phyloP scores from a whole-genome alignment of 2,797 vertebrate species.

The Sparus aurata region DNA sequence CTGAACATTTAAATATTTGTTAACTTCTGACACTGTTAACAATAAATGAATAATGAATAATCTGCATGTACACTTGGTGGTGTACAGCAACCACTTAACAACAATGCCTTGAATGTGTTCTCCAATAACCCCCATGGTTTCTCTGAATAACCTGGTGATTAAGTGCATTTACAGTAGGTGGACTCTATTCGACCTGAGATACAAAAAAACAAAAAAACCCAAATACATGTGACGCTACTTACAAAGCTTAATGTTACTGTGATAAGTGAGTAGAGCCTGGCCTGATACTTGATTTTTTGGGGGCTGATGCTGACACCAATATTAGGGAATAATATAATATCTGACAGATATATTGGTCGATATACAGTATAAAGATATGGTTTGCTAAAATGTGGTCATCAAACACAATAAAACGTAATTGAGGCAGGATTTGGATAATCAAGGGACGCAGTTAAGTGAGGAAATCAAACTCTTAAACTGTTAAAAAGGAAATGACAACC shows the following conservation, averaged over 20 bases:
- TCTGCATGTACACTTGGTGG: background rate
- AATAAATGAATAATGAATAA: too few relatives aligned
- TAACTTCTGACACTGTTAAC: background rate
- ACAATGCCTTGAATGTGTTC: background rate
- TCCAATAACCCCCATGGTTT: background rate
- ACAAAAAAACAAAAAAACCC: background rate
- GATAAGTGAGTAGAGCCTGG: background rate
- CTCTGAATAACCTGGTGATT: background rate
- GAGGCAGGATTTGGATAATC: background rate
- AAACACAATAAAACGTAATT: too few relatives aligned
- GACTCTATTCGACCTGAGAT: background rate
- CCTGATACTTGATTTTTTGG: too few relatives aligned
- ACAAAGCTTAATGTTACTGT: background rate
- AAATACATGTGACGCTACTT: background rate
- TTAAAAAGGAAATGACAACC: background rate
- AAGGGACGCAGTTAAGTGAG: background rate
- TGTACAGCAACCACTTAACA: background rate
- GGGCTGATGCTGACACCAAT: too few relatives aligned
- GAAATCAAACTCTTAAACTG: background rate
- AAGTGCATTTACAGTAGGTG: background rate
- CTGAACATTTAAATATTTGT: background rate
- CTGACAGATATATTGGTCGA: too few relatives aligned
- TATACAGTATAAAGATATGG: too few relatives aligned
- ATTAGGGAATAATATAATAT: too few relatives aligned
- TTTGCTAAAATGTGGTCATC: too few relatives aligned